Conservation (phyloP, 2,888 invertebrate species). For the Corythucha ciliata region DNA sequence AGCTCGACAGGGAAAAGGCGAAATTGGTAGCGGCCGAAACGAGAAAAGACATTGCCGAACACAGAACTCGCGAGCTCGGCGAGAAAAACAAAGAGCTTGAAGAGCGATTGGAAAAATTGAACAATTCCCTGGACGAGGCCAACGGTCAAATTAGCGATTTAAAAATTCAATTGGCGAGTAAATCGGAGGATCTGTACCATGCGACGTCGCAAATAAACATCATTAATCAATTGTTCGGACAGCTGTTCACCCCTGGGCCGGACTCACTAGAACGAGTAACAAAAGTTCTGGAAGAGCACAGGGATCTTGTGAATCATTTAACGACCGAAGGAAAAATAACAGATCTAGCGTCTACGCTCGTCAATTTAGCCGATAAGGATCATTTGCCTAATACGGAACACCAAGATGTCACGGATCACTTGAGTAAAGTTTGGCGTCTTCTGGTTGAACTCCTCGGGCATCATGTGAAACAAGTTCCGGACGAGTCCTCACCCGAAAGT, state of each 20-base stretch:
- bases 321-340: slow-evolving; percentile 63
- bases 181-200: slow-evolving; percentile 60
- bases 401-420: slow-evolving; percentile 54
- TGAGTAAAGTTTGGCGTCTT: slow-evolving; percentile 76
- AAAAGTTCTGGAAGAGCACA: slow-evolving; percentile 68
- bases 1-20: slow-evolving; percentile 42
- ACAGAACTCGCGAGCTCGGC: slow-evolving; percentile 29
- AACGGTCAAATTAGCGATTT: slow-evolving; percentile 55
- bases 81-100: slow-evolving; percentile 47
- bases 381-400: slow-evolving; percentile 39
- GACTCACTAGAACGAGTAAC: slow-evolving; percentile 67
- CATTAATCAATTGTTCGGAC: slow-evolving; percentile 69
- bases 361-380: slow-evolving; percentile 41
- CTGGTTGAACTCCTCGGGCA: slow-evolving; percentile 71
- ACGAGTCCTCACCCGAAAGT: slow-evolving; percentile 46
- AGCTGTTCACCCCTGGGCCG: slow-evolving; percentile 65
- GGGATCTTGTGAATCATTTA: slow-evolving; percentile 68
- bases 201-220: slow-evolving; percentile 69
- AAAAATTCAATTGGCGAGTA: slow-evolving; percentile 58
- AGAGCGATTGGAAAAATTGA: slow-evolving; percentile 50
- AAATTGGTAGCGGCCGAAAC: slow-evolving; percentile 39
- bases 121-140: slow-evolving; percentile 47
- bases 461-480: slow-evolving; percentile 43
- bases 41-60: slow-evolving; percentile 34
- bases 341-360: slow-evolving; percentile 62